These are phyloP conservation scores for Agriopis aurantiaria DNA, from an alignment of 2,888 invertebrate genomes.

Conservation along the genomic window DNA sequence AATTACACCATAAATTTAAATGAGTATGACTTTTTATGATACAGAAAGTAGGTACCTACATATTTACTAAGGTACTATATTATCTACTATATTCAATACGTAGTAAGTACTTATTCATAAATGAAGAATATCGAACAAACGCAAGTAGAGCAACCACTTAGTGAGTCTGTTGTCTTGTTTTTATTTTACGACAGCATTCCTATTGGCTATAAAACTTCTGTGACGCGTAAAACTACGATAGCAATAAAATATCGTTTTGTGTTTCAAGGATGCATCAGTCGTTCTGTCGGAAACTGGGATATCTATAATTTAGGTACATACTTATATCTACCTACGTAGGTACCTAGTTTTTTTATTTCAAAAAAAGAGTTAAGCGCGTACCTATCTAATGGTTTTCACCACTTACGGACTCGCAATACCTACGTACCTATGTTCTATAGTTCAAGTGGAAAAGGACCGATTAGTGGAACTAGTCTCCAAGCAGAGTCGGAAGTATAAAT, in stretches of 20 bases:
- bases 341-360: too few relatives aligned
- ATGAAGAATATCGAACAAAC: constrained; percentile 25
- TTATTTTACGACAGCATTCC: constrained; percentile 15
- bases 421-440: too few relatives aligned
- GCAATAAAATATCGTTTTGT: constrained; percentile 8
- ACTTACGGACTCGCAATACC: too few relatives aligned
- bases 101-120: neutral
- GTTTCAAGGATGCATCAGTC: constrained; percentile 3
- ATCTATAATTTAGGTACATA: neutral
- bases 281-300: neutral
- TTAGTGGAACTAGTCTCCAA: too few relatives aligned
- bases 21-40: neutral
- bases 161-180: constrained; percentile 19
- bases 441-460: too few relatives aligned
- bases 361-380: too few relatives aligned
- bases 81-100: neutral
- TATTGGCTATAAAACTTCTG: constrained; percentile 19
- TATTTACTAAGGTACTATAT: too few relatives aligned
- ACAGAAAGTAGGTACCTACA: neutral
- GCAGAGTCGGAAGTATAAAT: too few relatives aligned
- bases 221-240: constrained; percentile 24
- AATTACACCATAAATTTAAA: neutral
- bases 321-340: neutral
- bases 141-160: constrained; percentile 11
- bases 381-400: too few relatives aligned